phyloP scores from a whole-genome alignment of 30 jellyfish, hydroid and myxozoan genomes.

The Hydra vulgaris region DNA sequence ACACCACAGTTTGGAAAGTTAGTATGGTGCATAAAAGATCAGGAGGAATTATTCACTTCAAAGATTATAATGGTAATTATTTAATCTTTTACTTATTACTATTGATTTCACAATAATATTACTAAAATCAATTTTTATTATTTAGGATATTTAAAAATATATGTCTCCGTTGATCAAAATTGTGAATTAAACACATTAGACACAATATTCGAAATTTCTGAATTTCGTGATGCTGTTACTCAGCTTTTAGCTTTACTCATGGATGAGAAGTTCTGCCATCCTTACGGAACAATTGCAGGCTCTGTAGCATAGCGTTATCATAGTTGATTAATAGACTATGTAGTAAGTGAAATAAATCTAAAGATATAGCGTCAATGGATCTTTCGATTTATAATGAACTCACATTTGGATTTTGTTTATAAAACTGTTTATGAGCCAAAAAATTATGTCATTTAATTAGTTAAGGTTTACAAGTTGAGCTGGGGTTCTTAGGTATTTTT shows the following conservation, averaged over 20 bases:
- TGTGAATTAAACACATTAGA: slow-evolving; percentile 41
- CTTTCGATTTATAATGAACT: too few relatives aligned
- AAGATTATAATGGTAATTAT: slow-evolving; percentile 72
- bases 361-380: too few relatives aligned
- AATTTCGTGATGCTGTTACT: slow-evolving; percentile 68
- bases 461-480: too few relatives aligned
- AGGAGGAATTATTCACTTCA: slow-evolving; percentile 68
- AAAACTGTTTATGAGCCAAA: too few relatives aligned
- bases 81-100: background rate
- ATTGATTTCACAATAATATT: background rate
- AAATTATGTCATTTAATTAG: too few relatives aligned
- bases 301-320: slow-evolving; percentile 76
- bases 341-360: too few relatives aligned
- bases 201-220: slow-evolving; percentile 50
- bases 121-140: background rate
- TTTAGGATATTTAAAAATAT: slow-evolving; percentile 77
- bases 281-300: slow-evolving; percentile 98
- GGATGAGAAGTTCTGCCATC: slow-evolving; percentile 93
- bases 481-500: too few relatives aligned
- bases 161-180: slow-evolving; percentile 42
- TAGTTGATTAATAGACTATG: too few relatives aligned
- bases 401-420: too few relatives aligned
- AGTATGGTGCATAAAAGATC: slow-evolving; percentile 88
- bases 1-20: slow-evolving; percentile 72
- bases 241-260: slow-evolving; percentile 60